Evolutionary conservation across 2,113 vertebrate species (phyloP).

Genomic region (Alethe castanea): DNA sequence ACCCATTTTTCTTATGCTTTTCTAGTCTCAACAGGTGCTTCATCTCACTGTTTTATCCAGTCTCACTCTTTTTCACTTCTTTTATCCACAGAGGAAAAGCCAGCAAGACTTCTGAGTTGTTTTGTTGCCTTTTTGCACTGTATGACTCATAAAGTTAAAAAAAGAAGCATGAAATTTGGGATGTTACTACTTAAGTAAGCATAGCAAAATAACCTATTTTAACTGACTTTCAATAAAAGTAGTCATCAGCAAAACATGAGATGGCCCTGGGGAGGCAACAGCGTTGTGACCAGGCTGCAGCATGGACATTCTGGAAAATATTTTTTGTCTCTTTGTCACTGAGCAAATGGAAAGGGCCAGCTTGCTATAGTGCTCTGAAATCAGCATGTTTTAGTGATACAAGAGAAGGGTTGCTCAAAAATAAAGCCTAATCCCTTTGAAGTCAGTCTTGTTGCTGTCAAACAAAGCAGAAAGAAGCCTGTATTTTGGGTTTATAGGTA

Average conservation of each 20-base stretch:
- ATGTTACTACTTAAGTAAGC: neutral
- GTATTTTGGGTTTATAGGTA: neutral
- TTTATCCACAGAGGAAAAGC: neutral
- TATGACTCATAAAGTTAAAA: conserved; percentile 43
- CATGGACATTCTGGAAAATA: neutral
- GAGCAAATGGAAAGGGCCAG: neutral
- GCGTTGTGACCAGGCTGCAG: neutral
- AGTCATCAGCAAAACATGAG: neutral
- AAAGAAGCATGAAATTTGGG: conserved; percentile 13
- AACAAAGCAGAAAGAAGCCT: neutral
- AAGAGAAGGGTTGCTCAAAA: neutral
- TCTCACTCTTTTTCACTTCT: neutral
- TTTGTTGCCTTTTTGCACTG: conserved; percentile 20
- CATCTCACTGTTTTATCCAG: neutral
- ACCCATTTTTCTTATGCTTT: neutral
- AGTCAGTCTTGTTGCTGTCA: neutral
- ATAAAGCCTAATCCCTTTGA: neutral
- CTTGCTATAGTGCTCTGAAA: neutral
- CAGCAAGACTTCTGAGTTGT: neutral
- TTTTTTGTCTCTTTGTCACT: neutral
- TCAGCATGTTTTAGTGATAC: neutral
- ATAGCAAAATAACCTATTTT: neutral
- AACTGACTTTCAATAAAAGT: neutral
- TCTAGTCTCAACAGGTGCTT: neutral
- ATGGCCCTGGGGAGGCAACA: neutral